Evolutionary conservation across 1,140 invertebrate species (phyloP).

Genomic region (Antheraea pernyi): DNA sequence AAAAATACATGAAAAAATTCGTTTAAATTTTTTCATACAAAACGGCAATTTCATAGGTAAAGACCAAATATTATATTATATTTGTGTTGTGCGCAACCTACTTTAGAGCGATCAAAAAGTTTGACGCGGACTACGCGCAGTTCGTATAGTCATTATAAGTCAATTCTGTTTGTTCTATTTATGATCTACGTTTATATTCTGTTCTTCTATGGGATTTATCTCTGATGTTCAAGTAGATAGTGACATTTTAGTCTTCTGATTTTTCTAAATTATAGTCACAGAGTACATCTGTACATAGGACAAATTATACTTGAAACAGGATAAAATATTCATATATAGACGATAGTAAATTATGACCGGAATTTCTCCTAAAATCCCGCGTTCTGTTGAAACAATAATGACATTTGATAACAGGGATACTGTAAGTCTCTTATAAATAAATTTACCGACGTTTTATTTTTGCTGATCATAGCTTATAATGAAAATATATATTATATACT

Average conservation of each 20-base stretch:
- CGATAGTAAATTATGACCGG: slow-evolving; percentile 15
- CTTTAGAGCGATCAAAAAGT: too few relatives aligned
- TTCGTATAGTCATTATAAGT: too few relatives aligned
- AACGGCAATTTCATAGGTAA: too few relatives aligned
- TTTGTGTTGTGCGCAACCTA: too few relatives aligned
- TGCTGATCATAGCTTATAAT: too few relatives aligned
- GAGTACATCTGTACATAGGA: not conserved
- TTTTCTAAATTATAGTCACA: slow-evolving; percentile 5
- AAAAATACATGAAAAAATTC: too few relatives aligned
- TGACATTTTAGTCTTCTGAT: not conserved
- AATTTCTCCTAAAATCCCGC: slow-evolving; percentile 12
- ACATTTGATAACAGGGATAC: slow-evolving; percentile 53
- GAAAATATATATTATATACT: too few relatives aligned
- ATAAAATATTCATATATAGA: too few relatives aligned
- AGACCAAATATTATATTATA: too few relatives aligned
- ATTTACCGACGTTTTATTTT: not conserved
- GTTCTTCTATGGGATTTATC: not conserved
- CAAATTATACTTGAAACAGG: too few relatives aligned
- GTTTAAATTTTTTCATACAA: too few relatives aligned
- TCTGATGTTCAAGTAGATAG: not conserved
- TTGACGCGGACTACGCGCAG: too few relatives aligned
- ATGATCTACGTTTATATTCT: not conserved
- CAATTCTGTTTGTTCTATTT: not conserved
- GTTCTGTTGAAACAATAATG: slow-evolving; percentile 59
- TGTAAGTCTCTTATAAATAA: slow-evolving; percentile 32